These are phyloP conservation scores for Tenthredo notha DNA, from an alignment of 2,888 invertebrate genomes.

Conservation along the genomic window DNA sequence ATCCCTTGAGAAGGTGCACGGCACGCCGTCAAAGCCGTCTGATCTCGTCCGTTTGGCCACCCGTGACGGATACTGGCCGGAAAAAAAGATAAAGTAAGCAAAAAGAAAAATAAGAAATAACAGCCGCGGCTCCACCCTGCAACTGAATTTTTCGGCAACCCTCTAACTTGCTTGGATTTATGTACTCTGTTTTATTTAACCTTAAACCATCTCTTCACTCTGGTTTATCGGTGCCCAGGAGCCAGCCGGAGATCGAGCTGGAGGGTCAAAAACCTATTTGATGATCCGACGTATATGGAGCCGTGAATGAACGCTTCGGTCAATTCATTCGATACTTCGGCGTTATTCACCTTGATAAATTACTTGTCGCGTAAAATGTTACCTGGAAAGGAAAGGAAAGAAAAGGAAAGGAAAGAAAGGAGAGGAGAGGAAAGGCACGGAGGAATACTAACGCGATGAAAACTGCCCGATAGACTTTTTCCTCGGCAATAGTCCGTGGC, in stretches of 20 bases:
- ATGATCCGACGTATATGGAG: not conserved
- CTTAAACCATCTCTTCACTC: not conserved
- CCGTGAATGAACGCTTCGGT: not conserved
- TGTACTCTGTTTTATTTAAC: conserved; percentile 46
- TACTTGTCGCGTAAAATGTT: not conserved
- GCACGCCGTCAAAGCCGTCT: not conserved
- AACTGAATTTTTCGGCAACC: conserved; percentile 14
- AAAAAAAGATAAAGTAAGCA: not conserved
- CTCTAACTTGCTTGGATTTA: conserved; percentile 38
- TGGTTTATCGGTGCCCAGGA: not conserved
- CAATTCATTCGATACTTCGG: conserved; percentile 26
- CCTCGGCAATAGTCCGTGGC: not conserved
- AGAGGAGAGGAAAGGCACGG: no score
- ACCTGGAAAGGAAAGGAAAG: not conserved
- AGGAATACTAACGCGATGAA: not conserved
- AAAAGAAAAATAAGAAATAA: not conserved
- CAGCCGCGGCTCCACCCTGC: not conserved
- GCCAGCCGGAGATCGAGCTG: not conserved
- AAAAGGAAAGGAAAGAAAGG: not conserved
- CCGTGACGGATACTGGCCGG: not conserved
- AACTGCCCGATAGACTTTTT: not conserved
- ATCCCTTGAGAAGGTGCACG: not conserved
- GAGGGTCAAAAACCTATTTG: conserved; percentile 18
- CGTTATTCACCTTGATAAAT: conserved; percentile 33
- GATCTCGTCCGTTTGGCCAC: not conserved